Evolutionary conservation across 1,140 invertebrate species (phyloP), one percentile per base, ranked within the genome.

Genomic region (Lasioglossum baleicum): DNA sequence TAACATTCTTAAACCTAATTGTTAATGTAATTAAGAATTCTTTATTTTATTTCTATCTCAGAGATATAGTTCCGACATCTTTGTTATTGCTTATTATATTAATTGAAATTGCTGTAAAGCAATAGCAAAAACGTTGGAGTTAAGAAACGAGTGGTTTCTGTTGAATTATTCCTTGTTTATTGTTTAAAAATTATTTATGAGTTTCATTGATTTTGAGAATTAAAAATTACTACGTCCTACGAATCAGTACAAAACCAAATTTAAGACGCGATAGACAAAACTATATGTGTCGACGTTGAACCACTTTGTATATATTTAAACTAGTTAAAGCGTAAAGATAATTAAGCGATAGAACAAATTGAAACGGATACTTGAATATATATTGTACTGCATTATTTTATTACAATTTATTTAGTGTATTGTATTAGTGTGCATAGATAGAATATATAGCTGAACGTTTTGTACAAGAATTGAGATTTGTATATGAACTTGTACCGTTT

Each of bases 401-500:
- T 77, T 77, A 77, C 63, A 31, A 70, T 70, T 42, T 63, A 77
- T 70, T 77, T 77, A 77, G 66, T 63, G 51, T 70, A 63, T 63
- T 77, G 51, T 42, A 77, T 51, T 40, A 77, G 60, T 63, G 53
- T 76, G 75, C 69, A 70, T 70, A 77, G 67, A 53, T 61, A 42
- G 44, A 10, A 15, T 44, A 40, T 44, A 40, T 76, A 69, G 35
- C 31, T 44, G 35, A 70, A 61, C 61, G 58, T 17, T 63, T 76
- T 69, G 68, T 76, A 76, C 61, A n/a, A 76, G 13, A 69, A 76
- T 15, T 70, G 56, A 58, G 69, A 61, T 61, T 58, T 70, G 56
- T 77, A 70, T 44, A 68, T 68, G 64, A 60, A 75, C 71, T 78
- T 60, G 75, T 81, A 75, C 76, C 75, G 73, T 85, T 78, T 75